These are phyloP conservation scores for Belgica antarctica DNA, from an alignment of 2,888 invertebrate genomes.

Conservation along the genomic window DNA sequence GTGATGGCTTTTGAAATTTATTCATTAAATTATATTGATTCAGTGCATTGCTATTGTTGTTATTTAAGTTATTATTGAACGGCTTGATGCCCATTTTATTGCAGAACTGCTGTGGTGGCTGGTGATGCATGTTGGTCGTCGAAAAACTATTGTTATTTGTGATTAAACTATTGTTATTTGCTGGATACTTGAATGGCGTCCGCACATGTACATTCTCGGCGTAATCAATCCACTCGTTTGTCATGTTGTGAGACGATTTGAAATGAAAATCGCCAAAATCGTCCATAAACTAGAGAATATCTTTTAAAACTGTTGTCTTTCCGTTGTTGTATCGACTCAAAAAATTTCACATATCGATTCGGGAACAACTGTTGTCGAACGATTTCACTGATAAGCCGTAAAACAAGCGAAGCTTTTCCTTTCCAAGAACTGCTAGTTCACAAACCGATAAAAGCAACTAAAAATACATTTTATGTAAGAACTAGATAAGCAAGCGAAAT, in stretches of 20 bases:
- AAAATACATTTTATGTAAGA: constrained; percentile 18
- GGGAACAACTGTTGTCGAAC: not conserved
- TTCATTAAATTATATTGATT: constrained; percentile 44
- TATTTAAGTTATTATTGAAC: constrained; percentile 42
- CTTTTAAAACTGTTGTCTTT: constrained; percentile 2
- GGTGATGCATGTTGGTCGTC: constrained; percentile 47
- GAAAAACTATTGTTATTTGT: constrained; percentile 46
- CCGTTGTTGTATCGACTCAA: not conserved
- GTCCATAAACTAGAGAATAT: constrained; percentile 27
- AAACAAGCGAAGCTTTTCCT: constrained; percentile 31
- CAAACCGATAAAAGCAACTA: constrained; percentile 39
- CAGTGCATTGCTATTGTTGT: constrained; percentile 35
- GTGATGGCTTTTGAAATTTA: constrained; percentile 40
- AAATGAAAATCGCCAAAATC: constrained; percentile 32
- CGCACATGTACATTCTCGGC: constrained; percentile 52
- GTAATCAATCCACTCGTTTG: constrained; percentile 56
- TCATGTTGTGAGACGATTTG: constrained; percentile 49
- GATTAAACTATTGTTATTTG: constrained; percentile 43
- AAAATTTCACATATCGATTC: constrained; percentile 32
- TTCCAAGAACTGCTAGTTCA: constrained; percentile 32
- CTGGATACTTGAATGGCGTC: constrained; percentile 48
- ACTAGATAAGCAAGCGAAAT: constrained; percentile 23
- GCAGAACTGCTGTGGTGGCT: constrained; percentile 36
- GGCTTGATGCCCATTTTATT: constrained; percentile 42
- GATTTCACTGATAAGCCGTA: constrained; percentile 12